Evolutionary conservation across 2,797 vertebrate species (phyloP).

Genomic region (Bovichtus variegatus): DNA sequence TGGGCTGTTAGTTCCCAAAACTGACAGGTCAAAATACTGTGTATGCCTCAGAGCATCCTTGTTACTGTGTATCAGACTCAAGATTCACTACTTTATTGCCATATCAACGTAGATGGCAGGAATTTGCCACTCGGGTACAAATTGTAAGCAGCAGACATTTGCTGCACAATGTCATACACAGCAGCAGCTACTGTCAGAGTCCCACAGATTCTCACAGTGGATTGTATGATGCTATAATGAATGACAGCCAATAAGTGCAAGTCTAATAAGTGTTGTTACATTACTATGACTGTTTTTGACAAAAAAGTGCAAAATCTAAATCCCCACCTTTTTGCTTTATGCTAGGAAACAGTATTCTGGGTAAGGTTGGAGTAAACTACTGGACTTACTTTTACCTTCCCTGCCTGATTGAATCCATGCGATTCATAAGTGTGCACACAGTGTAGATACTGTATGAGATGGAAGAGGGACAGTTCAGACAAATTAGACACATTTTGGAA

Average conservation of each 20-base stretch:
- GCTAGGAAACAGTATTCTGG: background rate
- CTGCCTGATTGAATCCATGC: background rate
- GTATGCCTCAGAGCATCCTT: constrained; percentile 31
- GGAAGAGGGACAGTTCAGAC: background rate
- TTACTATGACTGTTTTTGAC: background rate
- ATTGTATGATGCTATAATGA: background rate
- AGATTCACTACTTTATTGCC: constrained; percentile 46
- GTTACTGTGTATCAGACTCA: constrained; percentile 40
- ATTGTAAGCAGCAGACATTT: constrained; percentile 39
- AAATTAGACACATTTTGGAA: background rate
- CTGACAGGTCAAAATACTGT: constrained; percentile 48
- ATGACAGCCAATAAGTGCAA: background rate
- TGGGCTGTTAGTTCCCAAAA: constrained; percentile 41
- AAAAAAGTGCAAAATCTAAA: background rate
- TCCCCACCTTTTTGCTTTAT: background rate
- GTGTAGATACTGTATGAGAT: background rate
- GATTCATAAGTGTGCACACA: background rate
- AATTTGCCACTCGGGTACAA: constrained; percentile 26
- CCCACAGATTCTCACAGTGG: constrained; percentile 10
- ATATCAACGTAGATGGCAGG: constrained; percentile 39
- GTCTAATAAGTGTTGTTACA: background rate
- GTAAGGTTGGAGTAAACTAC: background rate
- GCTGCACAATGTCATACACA: background rate
- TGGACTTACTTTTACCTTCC: too few species aligned
- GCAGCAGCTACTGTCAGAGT: background rate